Evolutionary conservation across 2,888 invertebrate species (phyloP).

Genomic region (Harmothoe impar): DNA sequence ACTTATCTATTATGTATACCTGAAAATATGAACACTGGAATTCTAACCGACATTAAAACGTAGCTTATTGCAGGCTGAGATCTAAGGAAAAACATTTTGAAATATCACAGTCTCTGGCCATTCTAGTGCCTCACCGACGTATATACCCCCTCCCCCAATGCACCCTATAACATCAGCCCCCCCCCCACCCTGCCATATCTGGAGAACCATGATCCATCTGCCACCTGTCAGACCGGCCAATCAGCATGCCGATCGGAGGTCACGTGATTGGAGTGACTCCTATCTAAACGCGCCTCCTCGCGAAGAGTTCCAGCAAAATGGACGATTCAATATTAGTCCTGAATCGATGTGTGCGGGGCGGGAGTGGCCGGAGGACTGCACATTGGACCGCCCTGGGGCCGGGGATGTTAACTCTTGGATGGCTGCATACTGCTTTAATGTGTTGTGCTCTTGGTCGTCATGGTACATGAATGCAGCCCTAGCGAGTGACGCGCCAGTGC

Average conservation of each 20-base stretch:
- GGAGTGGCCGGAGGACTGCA: neutral
- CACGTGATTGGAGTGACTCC: slow-evolving; percentile 38
- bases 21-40: no score
- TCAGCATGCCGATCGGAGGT: slow-evolving; percentile 5
- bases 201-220: slow-evolving; percentile 51
- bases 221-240: slow-evolving; percentile 50
- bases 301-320: slow-evolving; percentile 33
- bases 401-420: no score
- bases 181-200: slow-evolving; percentile 20
- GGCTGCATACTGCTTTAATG: no score
- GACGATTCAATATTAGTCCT: slow-evolving; percentile 49
- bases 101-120: no score
- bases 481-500: no score
- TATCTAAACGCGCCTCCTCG: slow-evolving; percentile 48
- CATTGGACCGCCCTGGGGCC: neutral
- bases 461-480: no score
- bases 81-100: no score
- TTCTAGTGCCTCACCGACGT: no score
- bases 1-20: no score
- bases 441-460: no score
- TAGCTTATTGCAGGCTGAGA: no score
- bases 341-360: slow-evolving; percentile 12
- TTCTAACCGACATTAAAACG: no score
- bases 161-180: neutral
- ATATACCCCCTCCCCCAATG: neutral